These are phyloP conservation scores for Neolamprologus fasciatus DNA, from an alignment of 2,113 vertebrate genomes.

Conservation along the genomic window DNA sequence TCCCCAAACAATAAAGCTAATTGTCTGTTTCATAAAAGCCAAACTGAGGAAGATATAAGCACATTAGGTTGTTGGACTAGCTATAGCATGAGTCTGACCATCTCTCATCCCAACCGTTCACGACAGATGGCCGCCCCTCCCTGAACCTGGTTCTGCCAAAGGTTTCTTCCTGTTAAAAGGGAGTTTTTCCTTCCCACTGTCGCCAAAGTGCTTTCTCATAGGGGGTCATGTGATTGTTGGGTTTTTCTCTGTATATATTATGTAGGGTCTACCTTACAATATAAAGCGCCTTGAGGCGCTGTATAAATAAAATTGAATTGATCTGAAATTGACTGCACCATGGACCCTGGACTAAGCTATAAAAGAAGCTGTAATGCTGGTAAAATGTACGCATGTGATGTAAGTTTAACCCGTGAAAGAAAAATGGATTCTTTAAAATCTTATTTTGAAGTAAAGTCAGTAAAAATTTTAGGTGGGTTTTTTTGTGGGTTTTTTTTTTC, in stretches of 20 bases:
- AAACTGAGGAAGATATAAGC: neutral
- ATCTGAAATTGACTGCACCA: neutral
- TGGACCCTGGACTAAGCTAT: neutral
- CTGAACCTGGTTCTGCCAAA: neutral
- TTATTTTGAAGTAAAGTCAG: neutral
- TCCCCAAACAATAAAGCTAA: neutral
- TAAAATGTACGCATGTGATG: neutral
- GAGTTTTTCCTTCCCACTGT: neutral
- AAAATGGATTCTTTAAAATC: neutral
- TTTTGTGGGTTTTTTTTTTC: neutral
- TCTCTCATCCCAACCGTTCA: accelerated
- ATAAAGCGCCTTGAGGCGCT: neutral
- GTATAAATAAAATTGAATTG: neutral
- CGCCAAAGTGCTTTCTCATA: neutral
- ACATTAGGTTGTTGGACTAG: neutral
- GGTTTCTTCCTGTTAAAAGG: neutral
- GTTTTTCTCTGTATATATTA: neutral
- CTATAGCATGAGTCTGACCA: neutral
- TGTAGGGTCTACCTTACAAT: neutral
- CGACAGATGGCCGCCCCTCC: neutral
- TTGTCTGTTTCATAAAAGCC: neutral
- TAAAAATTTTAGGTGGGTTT: neutral
- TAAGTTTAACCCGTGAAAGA: neutral
- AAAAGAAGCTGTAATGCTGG: neutral
- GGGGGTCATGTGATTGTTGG: neutral